phyloP scores from a whole-genome alignment of 35 echinoderm and acorn worm genomes.

The Lytechinus variegatus region DNA sequence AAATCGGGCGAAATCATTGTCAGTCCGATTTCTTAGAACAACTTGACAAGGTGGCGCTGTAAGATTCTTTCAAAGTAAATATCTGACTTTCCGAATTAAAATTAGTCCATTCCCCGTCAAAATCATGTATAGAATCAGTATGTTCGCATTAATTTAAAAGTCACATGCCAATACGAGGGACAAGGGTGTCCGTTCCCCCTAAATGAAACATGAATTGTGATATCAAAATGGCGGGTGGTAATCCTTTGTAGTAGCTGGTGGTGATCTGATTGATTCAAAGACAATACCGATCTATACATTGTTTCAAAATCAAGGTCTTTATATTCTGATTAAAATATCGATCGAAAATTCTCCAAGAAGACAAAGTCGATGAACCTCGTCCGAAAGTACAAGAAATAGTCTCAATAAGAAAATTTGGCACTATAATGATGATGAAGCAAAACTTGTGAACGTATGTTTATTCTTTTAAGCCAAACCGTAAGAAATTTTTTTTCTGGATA shows the following conservation, averaged over 20 bases:
- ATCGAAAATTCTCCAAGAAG: background rate
- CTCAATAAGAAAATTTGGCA: too few relatives aligned
- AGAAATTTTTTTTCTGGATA: too few relatives aligned
- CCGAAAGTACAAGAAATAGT: background rate
- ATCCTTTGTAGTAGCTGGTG: background rate
- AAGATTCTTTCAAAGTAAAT: background rate
- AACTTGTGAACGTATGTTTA: too few relatives aligned
- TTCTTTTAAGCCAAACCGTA: too few relatives aligned
- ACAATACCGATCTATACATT: background rate
- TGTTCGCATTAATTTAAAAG: background rate
- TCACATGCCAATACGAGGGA: background rate
- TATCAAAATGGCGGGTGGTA: background rate
- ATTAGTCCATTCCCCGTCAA: background rate
- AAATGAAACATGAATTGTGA: background rate
- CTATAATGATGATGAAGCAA: too few relatives aligned
- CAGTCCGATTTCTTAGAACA: background rate
- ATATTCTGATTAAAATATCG: background rate
- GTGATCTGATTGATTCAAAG: background rate
- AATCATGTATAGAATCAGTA: background rate
- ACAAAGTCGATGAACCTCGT: background rate
- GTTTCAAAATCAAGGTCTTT: background rate
- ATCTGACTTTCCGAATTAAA: background rate
- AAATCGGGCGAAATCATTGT: slow-evolving; percentile 1
- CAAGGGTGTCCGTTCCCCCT: background rate
- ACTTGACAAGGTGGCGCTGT: background rate